phyloP scores from a whole-genome alignment of 2,888 invertebrate species.

The Acanthosepion lycidas region DNA sequence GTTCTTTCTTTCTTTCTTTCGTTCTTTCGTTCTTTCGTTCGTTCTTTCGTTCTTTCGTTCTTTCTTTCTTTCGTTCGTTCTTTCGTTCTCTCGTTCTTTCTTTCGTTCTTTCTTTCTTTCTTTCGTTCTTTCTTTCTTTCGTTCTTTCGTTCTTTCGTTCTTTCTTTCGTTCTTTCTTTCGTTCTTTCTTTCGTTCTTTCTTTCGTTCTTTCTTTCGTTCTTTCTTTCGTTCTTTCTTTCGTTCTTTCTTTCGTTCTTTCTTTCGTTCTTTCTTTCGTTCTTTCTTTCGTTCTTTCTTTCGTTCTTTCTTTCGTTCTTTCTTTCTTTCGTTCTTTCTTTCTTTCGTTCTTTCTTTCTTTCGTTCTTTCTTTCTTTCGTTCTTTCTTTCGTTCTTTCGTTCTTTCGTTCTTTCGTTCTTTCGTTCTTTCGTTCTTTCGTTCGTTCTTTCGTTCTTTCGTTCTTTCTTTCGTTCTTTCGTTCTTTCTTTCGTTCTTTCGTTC shows the following conservation, averaged over 20 bases:
- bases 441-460: neutral
- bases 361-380: neutral
- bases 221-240: neutral
- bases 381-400: neutral
- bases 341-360: neutral
- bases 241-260: neutral
- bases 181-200: neutral
- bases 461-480: neutral
- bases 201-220: neutral
- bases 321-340: neutral
- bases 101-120: neutral
- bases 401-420: neutral
- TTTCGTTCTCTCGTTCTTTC: neutral
- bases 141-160: neutral
- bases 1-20: neutral
- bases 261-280: neutral
- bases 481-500: neutral
- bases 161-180: neutral
- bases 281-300: neutral
- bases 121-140: neutral
- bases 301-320: neutral
- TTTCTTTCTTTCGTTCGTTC: neutral
- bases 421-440: neutral
- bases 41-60: neutral
- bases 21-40: no score